A percentile compares a stretch with the other conserved stretches of the same genome.
Evolutionary conservation across 2,888 invertebrate genomes (phyloP).

Genomic region (Brachypalpus laphriformis): DNA sequence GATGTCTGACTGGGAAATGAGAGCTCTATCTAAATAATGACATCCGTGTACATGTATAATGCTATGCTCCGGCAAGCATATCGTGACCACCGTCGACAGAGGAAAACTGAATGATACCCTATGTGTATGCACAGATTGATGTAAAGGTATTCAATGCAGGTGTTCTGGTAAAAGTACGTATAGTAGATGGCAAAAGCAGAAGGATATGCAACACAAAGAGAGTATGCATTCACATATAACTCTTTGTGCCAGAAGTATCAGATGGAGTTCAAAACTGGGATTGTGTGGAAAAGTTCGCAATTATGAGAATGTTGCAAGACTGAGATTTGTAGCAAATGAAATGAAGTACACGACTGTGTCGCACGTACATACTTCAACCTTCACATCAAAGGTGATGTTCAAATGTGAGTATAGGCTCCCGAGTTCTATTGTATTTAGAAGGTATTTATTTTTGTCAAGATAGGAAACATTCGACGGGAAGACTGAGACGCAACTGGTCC

Average conservation of each 20-base stretch:
- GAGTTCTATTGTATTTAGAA: no score
- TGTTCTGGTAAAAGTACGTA: slow-evolving; percentile 52
- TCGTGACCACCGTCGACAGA: slow-evolving; percentile 24
- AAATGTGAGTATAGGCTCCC: no score
- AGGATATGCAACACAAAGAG: slow-evolving; percentile 25
- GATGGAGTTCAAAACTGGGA: neutral
- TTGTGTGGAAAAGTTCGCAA: neutral
- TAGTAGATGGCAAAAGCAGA: slow-evolving; percentile 14
- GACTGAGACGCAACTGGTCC: no score
- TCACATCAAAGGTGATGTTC: no score
- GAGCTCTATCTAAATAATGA: slow-evolving; percentile 62
- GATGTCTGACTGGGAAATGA: slow-evolving; percentile 8
- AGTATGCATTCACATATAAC: slow-evolving; percentile 21
- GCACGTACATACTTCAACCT: no score
- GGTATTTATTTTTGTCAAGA: no score
- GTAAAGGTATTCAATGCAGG: slow-evolving; percentile 51
- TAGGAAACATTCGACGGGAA: no score
- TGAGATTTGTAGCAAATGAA: neutral
- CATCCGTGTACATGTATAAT: slow-evolving; percentile 52
- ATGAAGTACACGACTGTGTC: no score
- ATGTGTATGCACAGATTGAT: slow-evolving; percentile 30
- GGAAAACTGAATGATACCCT: slow-evolving; percentile 38
- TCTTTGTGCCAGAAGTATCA: neutral
- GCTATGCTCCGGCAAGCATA: slow-evolving; percentile 54
- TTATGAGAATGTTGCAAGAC: neutral